Evolutionary conservation across 2,888 invertebrate genomes (phyloP).

Genomic region (Smittia sp.): DNA sequence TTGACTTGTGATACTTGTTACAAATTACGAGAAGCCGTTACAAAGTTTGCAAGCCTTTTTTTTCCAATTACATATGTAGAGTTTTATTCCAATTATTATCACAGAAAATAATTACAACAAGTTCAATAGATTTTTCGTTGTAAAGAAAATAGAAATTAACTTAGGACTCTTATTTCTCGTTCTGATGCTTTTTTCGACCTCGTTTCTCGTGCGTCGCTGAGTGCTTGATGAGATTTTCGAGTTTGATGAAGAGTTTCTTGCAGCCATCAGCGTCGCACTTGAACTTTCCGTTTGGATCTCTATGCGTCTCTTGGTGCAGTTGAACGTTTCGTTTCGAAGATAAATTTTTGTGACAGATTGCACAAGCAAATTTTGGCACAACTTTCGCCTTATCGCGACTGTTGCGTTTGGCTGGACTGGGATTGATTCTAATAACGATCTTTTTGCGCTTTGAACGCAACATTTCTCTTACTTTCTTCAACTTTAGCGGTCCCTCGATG

Average conservation of each 20-base stretch:
- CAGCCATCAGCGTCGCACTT: slow-evolving; percentile 53
- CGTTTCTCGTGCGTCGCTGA: not conserved
- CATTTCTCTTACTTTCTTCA: not conserved
- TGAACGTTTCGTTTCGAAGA: slow-evolving; percentile 63
- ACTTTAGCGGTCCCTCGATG: not conserved
- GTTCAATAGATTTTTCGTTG: not conserved
- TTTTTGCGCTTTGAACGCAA: not conserved
- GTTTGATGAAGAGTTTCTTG: slow-evolving; percentile 34
- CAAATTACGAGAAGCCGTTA: too few relatives aligned
- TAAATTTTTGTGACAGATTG: slow-evolving; percentile 61
- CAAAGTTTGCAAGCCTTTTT: too few relatives aligned
- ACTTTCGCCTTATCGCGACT: slow-evolving; percentile 22
- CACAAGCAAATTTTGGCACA: slow-evolving; percentile 54
- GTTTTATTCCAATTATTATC: slow-evolving; percentile 1
- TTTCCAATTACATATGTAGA: too few relatives aligned
- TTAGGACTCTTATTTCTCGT: slow-evolving; percentile 24
- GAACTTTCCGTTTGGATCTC: slow-evolving; percentile 60
- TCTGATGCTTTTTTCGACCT: slow-evolving; percentile 30
- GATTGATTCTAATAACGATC: slow-evolving; percentile 33
- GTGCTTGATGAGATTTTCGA: slow-evolving; percentile 21
- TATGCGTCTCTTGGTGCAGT: slow-evolving; percentile 63
- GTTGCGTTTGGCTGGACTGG: not conserved
- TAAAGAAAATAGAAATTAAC: not conserved
- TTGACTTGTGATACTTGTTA: too few relatives aligned
- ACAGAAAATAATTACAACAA: slow-evolving; percentile 25